Evolutionary conservation across 2,888 invertebrate genomes (phyloP).

Genomic region (Drosophila antonietae): DNA sequence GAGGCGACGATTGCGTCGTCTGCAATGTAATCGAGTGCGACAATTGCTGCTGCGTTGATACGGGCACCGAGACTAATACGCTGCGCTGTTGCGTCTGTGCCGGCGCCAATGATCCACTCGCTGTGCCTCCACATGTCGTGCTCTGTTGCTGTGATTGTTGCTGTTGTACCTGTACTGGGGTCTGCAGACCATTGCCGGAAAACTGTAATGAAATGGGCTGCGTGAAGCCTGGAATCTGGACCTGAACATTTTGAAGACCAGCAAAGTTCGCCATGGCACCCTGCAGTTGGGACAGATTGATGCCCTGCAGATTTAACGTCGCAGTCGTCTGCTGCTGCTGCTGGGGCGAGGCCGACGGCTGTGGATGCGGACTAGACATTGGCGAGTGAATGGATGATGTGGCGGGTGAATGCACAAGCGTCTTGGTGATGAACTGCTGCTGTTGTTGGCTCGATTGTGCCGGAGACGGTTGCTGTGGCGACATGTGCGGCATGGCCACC

Average conservation of each 20-base stretch:
- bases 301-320: constrained; percentile 87
- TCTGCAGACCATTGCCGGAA: constrained; percentile 87
- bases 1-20: constrained; percentile 75
- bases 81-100: constrained; percentile 85
- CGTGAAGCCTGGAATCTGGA: constrained; percentile 93
- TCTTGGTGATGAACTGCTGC: constrained; percentile 82
- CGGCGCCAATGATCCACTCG: constrained; percentile 41
- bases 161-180: constrained; percentile 68
- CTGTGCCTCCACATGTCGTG: constrained; percentile 29
- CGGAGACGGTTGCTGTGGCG: constrained; percentile 76
- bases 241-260: constrained; percentile 90
- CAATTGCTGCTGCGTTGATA: constrained; percentile 83
- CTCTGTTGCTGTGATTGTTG: constrained; percentile 56
- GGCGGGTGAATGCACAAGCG: constrained; percentile 84
- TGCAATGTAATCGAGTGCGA: constrained; percentile 82
- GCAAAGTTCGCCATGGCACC: constrained; percentile 86
- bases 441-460: constrained; percentile 62
- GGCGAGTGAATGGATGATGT: constrained; percentile 85
- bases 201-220: constrained; percentile 93
- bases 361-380: constrained; percentile 87
- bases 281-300: constrained; percentile 89
- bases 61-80: constrained; percentile 89
- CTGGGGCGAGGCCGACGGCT: constrained; percentile 83
- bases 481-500: constrained; percentile 81
- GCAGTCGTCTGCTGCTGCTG: constrained; percentile 85